These are phyloP conservation scores for Hemiprocne comata DNA, from an alignment of 2,113 vertebrate genomes.

Conservation along the genomic window DNA sequence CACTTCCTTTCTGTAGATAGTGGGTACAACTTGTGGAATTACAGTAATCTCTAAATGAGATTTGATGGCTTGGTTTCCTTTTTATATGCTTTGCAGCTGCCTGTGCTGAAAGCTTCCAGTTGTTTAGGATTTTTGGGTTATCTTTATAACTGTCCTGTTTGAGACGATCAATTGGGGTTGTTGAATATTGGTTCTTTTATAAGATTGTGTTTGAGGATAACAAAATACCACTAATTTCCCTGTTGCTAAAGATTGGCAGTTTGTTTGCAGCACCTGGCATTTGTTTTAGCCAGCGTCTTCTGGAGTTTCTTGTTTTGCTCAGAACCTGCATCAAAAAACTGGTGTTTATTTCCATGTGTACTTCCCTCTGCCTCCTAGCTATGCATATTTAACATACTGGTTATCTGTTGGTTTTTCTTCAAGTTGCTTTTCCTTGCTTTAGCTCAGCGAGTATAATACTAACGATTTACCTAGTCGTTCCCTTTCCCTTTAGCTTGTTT, in stretches of 20 bases:
- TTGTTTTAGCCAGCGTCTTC: neutral
- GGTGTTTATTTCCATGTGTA: neutral
- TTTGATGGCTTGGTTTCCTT: neutral
- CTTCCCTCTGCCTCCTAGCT: neutral
- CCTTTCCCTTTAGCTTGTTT: neutral
- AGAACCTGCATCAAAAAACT: neutral
- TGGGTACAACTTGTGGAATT: neutral
- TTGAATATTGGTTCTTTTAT: neutral
- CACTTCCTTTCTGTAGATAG: neutral
- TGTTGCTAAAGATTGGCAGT: neutral
- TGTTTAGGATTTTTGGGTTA: neutral
- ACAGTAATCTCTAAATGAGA: neutral
- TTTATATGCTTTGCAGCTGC: neutral
- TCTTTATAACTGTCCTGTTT: neutral
- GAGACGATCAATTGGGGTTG: neutral
- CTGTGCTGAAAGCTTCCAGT: neutral
- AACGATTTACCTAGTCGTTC: neutral
- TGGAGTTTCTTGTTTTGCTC: neutral
- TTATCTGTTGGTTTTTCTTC: neutral
- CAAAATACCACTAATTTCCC: neutral
- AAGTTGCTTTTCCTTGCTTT: neutral
- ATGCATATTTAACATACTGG: neutral
- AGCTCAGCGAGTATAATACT: neutral
- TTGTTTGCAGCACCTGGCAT: neutral
- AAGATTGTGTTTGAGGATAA: neutral